These are phyloP conservation scores for Brachypterus glaber DNA, from an alignment of 2,888 invertebrate genomes.

Conservation along the genomic window DNA sequence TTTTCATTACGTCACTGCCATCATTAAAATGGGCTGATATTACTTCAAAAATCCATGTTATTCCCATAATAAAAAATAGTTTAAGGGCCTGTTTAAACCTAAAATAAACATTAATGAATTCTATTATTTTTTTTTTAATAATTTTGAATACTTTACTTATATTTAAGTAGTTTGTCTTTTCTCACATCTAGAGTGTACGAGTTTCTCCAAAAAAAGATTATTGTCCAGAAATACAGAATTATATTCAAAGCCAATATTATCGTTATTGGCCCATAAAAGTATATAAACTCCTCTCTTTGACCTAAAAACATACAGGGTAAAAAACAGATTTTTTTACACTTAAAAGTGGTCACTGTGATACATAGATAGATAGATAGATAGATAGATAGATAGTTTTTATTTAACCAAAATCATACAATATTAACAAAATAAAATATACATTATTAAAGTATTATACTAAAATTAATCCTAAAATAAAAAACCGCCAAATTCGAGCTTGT, in stretches of 20 bases:
- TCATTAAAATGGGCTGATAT: no score
- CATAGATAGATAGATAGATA: no score
- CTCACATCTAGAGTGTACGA: constrained; percentile 44
- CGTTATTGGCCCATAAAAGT: constrained; percentile 59
- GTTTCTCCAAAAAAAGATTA: constrained; percentile 48
- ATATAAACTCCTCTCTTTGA: constrained; percentile 49
- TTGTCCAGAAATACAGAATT: constrained; percentile 50
- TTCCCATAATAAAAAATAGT: constrained; percentile 59
- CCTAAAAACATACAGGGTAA: no score
- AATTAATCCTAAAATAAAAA: no score
- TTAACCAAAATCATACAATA: no score
- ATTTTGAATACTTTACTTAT: constrained; percentile 42
- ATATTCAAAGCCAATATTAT: constrained; percentile 49
- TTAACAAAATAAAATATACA: no score
- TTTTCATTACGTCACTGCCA: no score
- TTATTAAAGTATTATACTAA: no score
- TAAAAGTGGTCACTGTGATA: no score
- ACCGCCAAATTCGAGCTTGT: no score
- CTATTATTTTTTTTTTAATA: background rate
- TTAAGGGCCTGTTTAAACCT: constrained; percentile 56
- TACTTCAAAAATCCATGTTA: constrained; percentile 64
- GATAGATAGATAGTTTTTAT: no score
- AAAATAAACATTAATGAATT: constrained; percentile 25
- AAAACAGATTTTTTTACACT: no score
- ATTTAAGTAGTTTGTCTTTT: constrained; percentile 46